Percentiles rank a stretch among this genome's conserved stretches.
Evolutionary conservation across 1,140 invertebrate species (phyloP).

Genomic region (Musca vetustissima): DNA sequence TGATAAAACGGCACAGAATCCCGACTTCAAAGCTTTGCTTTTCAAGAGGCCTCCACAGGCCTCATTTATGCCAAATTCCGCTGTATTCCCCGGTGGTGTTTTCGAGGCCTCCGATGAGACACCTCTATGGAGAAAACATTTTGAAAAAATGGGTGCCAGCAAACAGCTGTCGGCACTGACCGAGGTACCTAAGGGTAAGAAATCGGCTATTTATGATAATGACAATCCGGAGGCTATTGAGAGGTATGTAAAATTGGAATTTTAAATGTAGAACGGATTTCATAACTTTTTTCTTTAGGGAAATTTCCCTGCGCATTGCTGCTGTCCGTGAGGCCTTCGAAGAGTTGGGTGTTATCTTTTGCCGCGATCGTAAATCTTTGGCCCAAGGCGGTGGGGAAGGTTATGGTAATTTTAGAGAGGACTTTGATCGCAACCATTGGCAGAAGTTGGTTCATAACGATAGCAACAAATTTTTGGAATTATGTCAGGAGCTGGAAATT

Average conservation of each 20-base stretch:
- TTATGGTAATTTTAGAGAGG: constrained; percentile 24
- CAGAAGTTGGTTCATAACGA: constrained; percentile 63
- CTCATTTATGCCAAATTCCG: constrained; percentile 68
- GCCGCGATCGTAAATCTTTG: constrained; percentile 55
- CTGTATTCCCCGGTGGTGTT: constrained; percentile 79
- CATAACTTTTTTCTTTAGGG: constrained; percentile 55
- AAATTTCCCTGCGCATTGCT: constrained; percentile 77
- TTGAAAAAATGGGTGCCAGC: constrained; percentile 60
- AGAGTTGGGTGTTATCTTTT: constrained; percentile 83
- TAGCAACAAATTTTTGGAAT: constrained; percentile 68
- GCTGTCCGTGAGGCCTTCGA: constrained; percentile 92
- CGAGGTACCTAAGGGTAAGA: background rate
- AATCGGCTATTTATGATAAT: constrained; percentile 8
- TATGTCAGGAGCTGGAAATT: constrained; percentile 72
- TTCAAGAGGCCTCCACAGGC: constrained; percentile 65
- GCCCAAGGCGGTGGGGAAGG: background rate
- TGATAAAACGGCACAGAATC: background rate
- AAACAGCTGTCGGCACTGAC: background rate
- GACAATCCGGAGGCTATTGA: background rate
- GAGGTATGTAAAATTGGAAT: background rate
- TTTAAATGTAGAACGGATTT: too few relatives aligned
- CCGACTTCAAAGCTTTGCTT: constrained; percentile 57
- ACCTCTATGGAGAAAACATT: constrained; percentile 69
- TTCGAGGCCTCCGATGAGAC: constrained; percentile 66
- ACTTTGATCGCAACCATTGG: constrained; percentile 46